Base-by-base conservation (phyloP, 1,140 invertebrate genomes). In the Leptopilina boulardi region DNA sequence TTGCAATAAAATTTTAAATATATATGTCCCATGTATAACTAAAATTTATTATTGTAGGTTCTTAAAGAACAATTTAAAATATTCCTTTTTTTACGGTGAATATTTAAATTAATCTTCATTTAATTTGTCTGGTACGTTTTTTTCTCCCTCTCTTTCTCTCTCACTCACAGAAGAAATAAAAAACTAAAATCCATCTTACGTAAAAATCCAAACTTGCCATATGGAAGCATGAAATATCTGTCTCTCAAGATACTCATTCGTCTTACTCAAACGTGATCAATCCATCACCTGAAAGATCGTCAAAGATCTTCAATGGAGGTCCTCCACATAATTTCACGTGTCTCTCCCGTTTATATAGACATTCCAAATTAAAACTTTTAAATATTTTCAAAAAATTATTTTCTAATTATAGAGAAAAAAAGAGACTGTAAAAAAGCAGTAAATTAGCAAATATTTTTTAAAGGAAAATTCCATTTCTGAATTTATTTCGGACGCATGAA, bases 251-350 rank as follows among this genome's bases (percentile, higher is more conserved):
- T 30, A 30, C 59, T 66, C 59, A 66, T 66, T 26, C 13, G 23
- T 66, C 59, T 66, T 66, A 66, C 13, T 66, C 59, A 66, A 66
- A 66, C 59, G 26, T 23, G 23, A 66, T 66, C 59, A 66, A 66
- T 66, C 59, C 59, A 66, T 66, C 59, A 66, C 59, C 59, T 13
- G 21, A 66, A 66, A 66, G 59, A 66, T 66, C 23, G 59, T 18
- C 59, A 66, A 66, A 66, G 26, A 66, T 66, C 59, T 66, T 66
- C 59, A 30, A n/a, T 66, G 59, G 59, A 66, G 59, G 59, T 66
- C 59, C 26, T 51, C n/a, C 59, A 66, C 59, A 66, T 66, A n/a
- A 30, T 30, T 30, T 34, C 59, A 66, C 59, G 15, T 66, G 26
- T 59, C 3, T 5, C 21, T 34, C 21, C 18, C 8, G 6, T 66